phyloP scores from a whole-genome alignment of 2,888 invertebrate species.

The Timandra comae region DNA sequence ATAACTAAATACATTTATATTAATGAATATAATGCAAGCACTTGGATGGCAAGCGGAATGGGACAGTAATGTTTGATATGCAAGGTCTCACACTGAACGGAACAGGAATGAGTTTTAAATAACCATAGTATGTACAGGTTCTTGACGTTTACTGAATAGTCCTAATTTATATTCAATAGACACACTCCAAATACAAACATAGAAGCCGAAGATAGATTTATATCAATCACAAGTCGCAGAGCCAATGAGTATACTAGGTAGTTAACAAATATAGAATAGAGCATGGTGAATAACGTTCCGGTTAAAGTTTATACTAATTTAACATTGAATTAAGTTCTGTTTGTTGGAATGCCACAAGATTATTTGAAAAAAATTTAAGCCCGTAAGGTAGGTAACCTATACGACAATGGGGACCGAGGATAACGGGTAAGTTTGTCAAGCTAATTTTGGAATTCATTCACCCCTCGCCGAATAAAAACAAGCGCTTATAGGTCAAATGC shows the following conservation, averaged over 20 bases:
- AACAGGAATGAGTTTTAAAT: constrained; percentile 26
- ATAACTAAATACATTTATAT: too few species aligned
- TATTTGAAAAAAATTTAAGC: too few species aligned
- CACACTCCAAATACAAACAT: constrained; percentile 32
- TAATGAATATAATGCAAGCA: too few species aligned
- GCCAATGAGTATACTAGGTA: constrained; percentile 26
- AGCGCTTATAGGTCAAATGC: constrained; percentile 64
- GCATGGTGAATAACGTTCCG: too few species aligned
- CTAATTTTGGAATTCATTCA: constrained; percentile 7
- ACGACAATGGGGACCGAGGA: too few species aligned
- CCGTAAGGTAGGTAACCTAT: too few species aligned
- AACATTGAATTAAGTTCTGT: too few species aligned
- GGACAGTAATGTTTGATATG: constrained; percentile 1
- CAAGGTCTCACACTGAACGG: constrained; percentile 18
- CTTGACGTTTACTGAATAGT: constrained; percentile 35
- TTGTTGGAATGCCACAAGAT: too few species aligned
- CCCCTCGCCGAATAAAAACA: constrained; percentile 35
- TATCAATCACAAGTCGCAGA: constrained; percentile 43
- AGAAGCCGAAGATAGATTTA: constrained; percentile 43
- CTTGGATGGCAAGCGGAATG: too few species aligned
- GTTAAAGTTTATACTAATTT: too few species aligned
- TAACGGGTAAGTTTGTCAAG: not conserved
- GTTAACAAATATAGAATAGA: too few species aligned
- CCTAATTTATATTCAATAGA: constrained; percentile 53
- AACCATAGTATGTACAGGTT: constrained; percentile 20